Conservation (phyloP, 2,797 vertebrate genomes). For the Sebastes matsubarae region DNA sequence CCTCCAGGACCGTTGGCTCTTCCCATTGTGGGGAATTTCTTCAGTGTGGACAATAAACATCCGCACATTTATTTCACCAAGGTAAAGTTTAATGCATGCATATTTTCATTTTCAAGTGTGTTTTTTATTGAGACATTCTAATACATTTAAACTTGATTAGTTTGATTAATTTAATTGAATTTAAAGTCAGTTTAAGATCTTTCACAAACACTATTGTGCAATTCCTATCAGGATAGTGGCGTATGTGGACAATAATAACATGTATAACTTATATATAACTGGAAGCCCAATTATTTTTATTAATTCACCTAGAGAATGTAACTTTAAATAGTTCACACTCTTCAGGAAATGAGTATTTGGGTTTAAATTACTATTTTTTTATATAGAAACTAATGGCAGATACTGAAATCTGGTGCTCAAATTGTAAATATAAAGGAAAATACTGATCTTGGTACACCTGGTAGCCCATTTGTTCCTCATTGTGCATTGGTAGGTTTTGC, state of each 20-base stretch:
- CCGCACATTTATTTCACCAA: constrained; percentile 78
- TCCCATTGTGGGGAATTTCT: constrained; percentile 80
- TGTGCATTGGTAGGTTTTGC: not conserved
- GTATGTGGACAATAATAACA: not conserved
- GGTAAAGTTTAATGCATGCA: constrained; percentile 54
- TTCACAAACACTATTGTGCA: not conserved
- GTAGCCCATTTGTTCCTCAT: not conserved
- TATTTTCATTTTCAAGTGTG: not conserved
- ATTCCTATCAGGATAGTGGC: not conserved
- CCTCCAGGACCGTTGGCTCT: constrained; percentile 80
- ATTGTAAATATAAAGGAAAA: not conserved
- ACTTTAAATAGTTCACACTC: not conserved
- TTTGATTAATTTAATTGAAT: not conserved
- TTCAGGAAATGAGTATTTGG: not conserved
- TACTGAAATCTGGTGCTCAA: not conserved
- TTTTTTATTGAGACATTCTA: not conserved
- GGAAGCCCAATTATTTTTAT: not conserved
- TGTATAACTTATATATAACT: not conserved
- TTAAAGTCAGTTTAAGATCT: not conserved
- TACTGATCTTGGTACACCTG: not conserved
- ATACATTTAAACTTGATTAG: not conserved
- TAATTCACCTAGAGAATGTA: not conserved
- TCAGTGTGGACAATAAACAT: constrained; percentile 68
- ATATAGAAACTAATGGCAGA: not conserved
- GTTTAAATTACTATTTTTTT: not conserved